Evolutionary conservation across 2,797 vertebrate species (phyloP).

Genomic region (Iguana delicatissima): DNA sequence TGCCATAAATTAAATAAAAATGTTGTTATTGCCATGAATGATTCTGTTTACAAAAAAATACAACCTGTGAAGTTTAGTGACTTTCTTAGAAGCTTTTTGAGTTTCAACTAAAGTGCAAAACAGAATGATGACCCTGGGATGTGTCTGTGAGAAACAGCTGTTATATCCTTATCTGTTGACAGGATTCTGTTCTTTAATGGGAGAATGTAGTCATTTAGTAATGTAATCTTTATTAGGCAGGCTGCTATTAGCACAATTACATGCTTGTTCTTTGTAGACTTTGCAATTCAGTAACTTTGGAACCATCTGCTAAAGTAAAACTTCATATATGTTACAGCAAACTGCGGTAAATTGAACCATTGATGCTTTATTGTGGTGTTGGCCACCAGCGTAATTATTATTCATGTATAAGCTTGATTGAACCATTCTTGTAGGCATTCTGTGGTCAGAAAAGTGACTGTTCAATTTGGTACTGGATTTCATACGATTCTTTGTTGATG

Average conservation of each 20-base stretch:
- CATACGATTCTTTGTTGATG: background rate
- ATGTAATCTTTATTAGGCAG: slow-evolving; percentile 31
- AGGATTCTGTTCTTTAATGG: slow-evolving; percentile 26
- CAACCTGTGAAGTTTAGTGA: background rate
- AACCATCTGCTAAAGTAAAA: slow-evolving; percentile 47
- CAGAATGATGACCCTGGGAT: background rate
- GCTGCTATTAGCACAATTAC: slow-evolving; percentile 28
- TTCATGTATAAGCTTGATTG: background rate
- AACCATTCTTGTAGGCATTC: slow-evolving; percentile 6
- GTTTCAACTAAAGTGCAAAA: slow-evolving; percentile 5
- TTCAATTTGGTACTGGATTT: background rate
- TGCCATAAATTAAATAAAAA: slow-evolving; percentile 8
- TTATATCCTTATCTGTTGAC: slow-evolving; percentile 22
- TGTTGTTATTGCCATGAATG: background rate
- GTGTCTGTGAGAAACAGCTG: slow-evolving; percentile 26
- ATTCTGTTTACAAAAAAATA: background rate
- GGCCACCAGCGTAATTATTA: slow-evolving; percentile 25
- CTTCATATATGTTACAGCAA: slow-evolving; percentile 48
- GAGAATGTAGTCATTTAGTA: slow-evolving; percentile 6
- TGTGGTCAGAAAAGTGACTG: background rate
- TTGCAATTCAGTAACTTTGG: slow-evolving; percentile 39
- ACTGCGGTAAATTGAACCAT: slow-evolving; percentile 29
- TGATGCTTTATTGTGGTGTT: slow-evolving; percentile 9
- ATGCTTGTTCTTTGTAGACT: slow-evolving; percentile 12
- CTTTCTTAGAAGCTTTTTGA: background rate